phyloP scores from a whole-genome alignment of 2,797 vertebrate genomes.

The Odontamblyopus rebecca region DNA sequence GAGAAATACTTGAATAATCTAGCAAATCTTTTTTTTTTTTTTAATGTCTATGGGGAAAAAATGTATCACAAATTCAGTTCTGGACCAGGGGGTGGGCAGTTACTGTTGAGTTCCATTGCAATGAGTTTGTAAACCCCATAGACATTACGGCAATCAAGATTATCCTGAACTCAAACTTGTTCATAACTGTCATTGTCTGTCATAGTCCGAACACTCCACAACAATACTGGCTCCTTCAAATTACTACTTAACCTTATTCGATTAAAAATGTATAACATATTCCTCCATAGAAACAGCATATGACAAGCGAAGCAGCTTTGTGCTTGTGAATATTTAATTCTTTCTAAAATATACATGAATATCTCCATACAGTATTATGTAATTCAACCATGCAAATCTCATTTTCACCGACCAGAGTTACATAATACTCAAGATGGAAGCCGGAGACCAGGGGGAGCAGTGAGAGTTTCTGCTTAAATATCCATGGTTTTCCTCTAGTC shows the following conservation, averaged over 20 bases:
- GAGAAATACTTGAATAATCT: no score
- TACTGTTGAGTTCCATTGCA: no score
- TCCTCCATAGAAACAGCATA: slow-evolving; percentile 1
- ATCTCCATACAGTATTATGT: slow-evolving; percentile 60
- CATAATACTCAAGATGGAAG: slow-evolving; percentile 54
- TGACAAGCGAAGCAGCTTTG: slow-evolving; percentile 20
- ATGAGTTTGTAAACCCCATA: no score
- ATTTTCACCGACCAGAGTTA: slow-evolving; percentile 52
- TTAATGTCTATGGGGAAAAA: no score
- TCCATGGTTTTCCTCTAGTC: slow-evolving; percentile 16
- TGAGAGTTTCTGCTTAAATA: slow-evolving; percentile 47
- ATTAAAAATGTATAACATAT: neutral
- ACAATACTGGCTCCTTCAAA: neutral
- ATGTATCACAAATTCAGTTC: no score
- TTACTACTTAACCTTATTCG: neutral
- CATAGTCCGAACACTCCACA: no score
- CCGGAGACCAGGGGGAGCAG: slow-evolving; percentile 41
- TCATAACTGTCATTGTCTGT: no score
- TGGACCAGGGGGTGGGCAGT: no score
- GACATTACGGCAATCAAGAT: no score
- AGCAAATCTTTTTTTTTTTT: no score
- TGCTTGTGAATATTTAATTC: slow-evolving; percentile 59
- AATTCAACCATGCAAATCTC: slow-evolving; percentile 53
- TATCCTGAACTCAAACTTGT: no score
- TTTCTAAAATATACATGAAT: slow-evolving; percentile 73